These are phyloP conservation scores for Allygus modestus DNA, from an alignment of 2,888 invertebrate genomes.

Conservation along the genomic window DNA sequence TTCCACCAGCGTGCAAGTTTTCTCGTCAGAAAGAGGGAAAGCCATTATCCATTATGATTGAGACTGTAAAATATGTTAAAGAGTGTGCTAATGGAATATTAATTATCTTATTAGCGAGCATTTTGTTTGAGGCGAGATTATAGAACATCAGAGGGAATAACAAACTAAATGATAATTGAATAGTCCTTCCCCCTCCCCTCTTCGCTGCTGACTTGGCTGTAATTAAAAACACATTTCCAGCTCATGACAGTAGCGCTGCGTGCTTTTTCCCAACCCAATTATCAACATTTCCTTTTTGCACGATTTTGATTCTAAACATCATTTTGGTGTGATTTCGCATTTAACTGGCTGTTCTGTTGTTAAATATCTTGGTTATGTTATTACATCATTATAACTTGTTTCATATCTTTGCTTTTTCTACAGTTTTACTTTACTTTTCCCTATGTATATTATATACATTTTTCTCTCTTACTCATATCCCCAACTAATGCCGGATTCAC, in stretches of 20 bases:
- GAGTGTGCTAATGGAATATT: conserved; percentile 61
- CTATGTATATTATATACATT: no score
- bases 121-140: conserved; percentile 60
- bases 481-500: no score
- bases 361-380: no score
- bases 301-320: conserved; percentile 4
- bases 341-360: no score
- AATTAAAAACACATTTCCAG: conserved; percentile 60
- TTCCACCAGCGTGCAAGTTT: not conserved
- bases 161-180: conserved; percentile 63
- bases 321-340: not conserved
- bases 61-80: conserved; percentile 60
- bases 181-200: conserved; percentile 36
- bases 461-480: no score
- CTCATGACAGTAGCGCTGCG: conserved; percentile 22
- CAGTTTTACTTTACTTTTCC: no score
- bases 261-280: conserved; percentile 14
- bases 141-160: conserved; percentile 62
- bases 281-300: conserved; percentile 28
- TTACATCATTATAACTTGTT: no score
- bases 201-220: conserved; percentile 25
- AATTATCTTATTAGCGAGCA: conserved; percentile 61
- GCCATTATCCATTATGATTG: conserved; percentile 54
- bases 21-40: conserved; percentile 31
- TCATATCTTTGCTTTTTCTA: no score